Percentiles rank a stretch among this genome's conserved stretches.
Evolutionary conservation across 2,113 vertebrate species (phyloP).

Genomic region (Nerophis ophidion): DNA sequence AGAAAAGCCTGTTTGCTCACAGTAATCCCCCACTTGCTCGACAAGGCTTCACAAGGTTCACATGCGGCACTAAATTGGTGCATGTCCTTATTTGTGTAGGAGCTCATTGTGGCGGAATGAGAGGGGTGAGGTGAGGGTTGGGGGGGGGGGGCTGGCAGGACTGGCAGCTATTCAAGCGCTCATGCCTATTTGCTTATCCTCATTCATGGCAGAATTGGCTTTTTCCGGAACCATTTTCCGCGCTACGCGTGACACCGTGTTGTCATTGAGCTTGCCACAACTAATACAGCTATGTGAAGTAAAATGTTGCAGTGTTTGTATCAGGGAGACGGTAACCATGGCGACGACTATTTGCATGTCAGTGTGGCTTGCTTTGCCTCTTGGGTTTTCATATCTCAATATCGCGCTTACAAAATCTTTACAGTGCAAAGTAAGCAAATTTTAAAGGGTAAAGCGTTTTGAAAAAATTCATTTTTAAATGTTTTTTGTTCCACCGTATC

Average conservation of each 20-base stretch:
- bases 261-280: conserved; percentile 59
- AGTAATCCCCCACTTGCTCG: conserved; percentile 68
- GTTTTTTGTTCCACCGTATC: too few species aligned
- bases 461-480: too few species aligned
- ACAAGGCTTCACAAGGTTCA: conserved; percentile 65
- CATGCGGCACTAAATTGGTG: conserved; percentile 66
- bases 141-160: conserved; percentile 37
- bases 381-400: conserved; percentile 34
- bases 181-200: conserved; percentile 71
- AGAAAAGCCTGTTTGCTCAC: conserved; percentile 68
- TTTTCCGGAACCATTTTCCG: conserved; percentile 64
- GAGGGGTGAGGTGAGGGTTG: conserved; percentile 43
- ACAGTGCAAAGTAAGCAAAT: neutral
- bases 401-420: conserved; percentile 11
- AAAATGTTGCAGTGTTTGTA: conserved; percentile 38
- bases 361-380: conserved; percentile 36
- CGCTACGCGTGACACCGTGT: conserved; percentile 54
- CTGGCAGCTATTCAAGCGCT: conserved; percentile 66
- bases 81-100: conserved; percentile 68
- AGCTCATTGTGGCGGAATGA: conserved; percentile 61
- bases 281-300: conserved; percentile 53
- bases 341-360: conserved; percentile 53
- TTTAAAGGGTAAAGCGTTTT: too few species aligned
- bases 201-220: conserved; percentile 66
- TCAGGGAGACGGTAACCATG: conserved; percentile 29